Conservation (phyloP, 2,888 invertebrate genomes). For the Unio pictorum region DNA sequence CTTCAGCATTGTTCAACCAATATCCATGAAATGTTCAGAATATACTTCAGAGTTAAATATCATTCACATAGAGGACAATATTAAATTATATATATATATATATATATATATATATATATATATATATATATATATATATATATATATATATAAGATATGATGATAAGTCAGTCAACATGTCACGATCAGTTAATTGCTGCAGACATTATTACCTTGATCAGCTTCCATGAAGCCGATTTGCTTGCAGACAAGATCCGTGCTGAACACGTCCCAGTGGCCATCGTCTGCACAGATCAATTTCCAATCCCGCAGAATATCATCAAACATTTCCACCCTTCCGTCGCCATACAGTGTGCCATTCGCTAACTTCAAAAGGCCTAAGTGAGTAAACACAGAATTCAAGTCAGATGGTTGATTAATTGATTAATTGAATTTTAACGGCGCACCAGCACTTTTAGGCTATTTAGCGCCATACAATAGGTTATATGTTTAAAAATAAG, state of each 20-base stretch:
- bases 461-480: too few relatives aligned
- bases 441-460: too few relatives aligned
- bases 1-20: too few relatives aligned
- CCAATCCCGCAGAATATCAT: slow-evolving; percentile 39
- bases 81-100: too few relatives aligned
- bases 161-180: background rate
- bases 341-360: slow-evolving; percentile 47
- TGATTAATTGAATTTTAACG: too few relatives aligned
- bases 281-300: slow-evolving; percentile 51
- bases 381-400: background rate
- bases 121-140: too few relatives aligned
- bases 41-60: too few relatives aligned
- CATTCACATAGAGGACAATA: too few relatives aligned
- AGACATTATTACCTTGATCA: slow-evolving; percentile 29
- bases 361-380: slow-evolving; percentile 50
- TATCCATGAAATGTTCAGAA: too few relatives aligned
- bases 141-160: background rate
- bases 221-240: slow-evolving; percentile 56
- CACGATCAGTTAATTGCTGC: background rate
- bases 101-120: too few relatives aligned
- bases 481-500: too few relatives aligned
- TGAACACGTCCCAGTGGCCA: slow-evolving; percentile 30
- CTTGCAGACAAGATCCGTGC: slow-evolving; percentile 49
- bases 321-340: slow-evolving; percentile 51
- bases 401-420: too few relatives aligned